Percentiles rank a stretch among this genome's conserved stretches.
Evolutionary conservation across 2,113 vertebrate genomes (phyloP).

Genomic region (Electrona antarctica): DNA sequence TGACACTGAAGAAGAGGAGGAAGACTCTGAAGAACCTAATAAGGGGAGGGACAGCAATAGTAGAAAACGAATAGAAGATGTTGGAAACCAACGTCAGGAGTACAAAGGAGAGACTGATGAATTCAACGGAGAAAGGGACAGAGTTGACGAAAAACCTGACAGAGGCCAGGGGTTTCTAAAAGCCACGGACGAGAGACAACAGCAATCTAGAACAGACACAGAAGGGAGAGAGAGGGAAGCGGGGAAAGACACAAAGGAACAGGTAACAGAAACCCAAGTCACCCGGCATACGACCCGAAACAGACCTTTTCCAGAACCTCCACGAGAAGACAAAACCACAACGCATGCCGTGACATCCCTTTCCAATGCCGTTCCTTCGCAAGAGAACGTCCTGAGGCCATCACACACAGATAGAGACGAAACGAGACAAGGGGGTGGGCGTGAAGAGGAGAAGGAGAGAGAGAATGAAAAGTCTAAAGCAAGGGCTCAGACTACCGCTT

Average conservation of each 20-base stretch:
- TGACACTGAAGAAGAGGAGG: constrained; percentile 24
- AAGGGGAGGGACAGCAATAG: neutral
- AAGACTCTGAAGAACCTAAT: neutral
- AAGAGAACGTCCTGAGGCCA: neutral
- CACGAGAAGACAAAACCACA: constrained; percentile 23
- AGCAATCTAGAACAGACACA: neutral
- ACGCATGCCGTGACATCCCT: constrained; percentile 28
- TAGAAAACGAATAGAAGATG: neutral
- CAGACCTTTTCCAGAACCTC: constrained; percentile 17
- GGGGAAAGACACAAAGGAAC: constrained; percentile 13
- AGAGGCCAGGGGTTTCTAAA: constrained; percentile 1
- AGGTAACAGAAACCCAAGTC: constrained; percentile 32
- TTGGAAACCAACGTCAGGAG: neutral
- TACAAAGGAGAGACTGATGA: neutral
- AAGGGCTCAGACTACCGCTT: constrained; percentile 42
- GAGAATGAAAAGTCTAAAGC: constrained; percentile 28
- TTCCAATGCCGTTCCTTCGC: constrained; percentile 28
- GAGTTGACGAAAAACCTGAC: neutral
- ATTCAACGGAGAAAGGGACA: constrained; percentile 2
- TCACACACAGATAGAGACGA: constrained; percentile 27
- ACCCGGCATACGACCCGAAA: constrained; percentile 32
- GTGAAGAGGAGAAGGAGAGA: constrained; percentile 12
- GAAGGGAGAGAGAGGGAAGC: constrained; percentile 2
- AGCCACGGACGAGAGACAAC: constrained; percentile 1
- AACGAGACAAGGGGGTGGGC: constrained; percentile 23